phyloP scores from a whole-genome alignment of 2,888 invertebrate species.

The Perdita meconis region DNA sequence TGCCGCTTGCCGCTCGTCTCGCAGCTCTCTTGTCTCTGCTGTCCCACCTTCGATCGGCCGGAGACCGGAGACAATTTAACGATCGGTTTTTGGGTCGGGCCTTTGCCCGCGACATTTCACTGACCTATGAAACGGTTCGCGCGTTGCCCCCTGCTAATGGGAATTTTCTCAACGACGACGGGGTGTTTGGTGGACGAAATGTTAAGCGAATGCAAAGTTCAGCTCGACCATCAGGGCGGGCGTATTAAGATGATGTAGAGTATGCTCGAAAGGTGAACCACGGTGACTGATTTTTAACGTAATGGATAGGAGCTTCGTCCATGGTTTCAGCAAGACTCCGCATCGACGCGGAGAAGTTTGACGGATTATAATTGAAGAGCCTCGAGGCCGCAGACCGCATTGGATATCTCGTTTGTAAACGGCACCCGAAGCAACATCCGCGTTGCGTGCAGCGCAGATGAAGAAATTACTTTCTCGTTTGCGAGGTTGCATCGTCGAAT shows the following conservation, averaged over 20 bases:
- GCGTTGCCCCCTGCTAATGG: background rate
- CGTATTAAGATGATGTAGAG: background rate
- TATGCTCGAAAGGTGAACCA: conserved; percentile 3
- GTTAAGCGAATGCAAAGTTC: conserved; percentile 31
- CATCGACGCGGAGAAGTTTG: background rate
- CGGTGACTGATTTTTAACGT: background rate
- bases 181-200: conserved; percentile 30
- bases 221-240: background rate
- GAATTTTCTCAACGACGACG: background rate
- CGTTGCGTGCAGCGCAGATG: conserved; percentile 42
- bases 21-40: conserved; percentile 6
- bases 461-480: conserved; percentile 48
- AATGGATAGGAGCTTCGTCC: no score
- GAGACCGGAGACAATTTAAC: conserved; percentile 12
- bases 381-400: conserved; percentile 6
- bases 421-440: background rate
- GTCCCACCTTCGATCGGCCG: background rate
- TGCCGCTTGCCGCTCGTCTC: conserved; percentile 33
- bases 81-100: conserved; percentile 25
- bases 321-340: background rate
- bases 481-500: conserved; percentile 11
- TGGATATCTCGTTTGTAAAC: background rate
- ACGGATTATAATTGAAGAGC: conserved; percentile 18
- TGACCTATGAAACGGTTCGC: conserved; percentile 47
- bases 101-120: conserved; percentile 43